Evolutionary conservation across 1,140 invertebrate genomes (phyloP).

Genomic region (Drosophila bifasciata): DNA sequence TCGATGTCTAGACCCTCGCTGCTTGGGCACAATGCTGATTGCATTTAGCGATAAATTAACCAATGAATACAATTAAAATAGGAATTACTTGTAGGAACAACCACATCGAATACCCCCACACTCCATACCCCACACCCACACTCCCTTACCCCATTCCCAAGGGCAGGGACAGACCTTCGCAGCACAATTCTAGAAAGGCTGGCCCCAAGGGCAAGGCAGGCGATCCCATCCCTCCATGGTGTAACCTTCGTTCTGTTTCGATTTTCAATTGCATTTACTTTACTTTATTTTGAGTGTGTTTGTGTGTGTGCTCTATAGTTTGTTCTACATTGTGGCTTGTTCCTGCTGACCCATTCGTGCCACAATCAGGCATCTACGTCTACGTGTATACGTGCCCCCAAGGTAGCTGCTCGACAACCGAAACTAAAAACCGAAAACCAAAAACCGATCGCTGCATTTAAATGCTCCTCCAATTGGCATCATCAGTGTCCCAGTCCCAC

Average conservation of each 20-base stretch:
- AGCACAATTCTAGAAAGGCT: conserved; percentile 54
- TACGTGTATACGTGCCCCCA: conserved; percentile 20
- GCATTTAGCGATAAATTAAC: conserved; percentile 79
- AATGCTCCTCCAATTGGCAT: conserved; percentile 55
- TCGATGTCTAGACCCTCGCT: conserved; percentile 44
- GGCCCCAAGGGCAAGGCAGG: too few relatives aligned
- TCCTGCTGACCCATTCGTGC: conserved; percentile 21
- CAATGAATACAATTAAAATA: conserved; percentile 81
- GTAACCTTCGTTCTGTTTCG: conserved; percentile 47
- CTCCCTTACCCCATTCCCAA: conserved; percentile 23
- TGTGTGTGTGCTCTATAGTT: conserved; percentile 34
- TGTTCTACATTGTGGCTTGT: conserved; percentile 27
- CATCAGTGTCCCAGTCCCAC: too few relatives aligned
- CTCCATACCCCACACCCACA: conserved; percentile 7
- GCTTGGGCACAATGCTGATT: conserved; percentile 71
- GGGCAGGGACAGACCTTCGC: conserved; percentile 45
- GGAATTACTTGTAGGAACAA: conserved; percentile 36
- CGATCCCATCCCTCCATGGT: not conserved
- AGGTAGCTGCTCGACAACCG: conserved; percentile 4
- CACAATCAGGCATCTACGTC: conserved; percentile 5
- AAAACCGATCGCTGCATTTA: conserved; percentile 39
- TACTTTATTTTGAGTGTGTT: conserved; percentile 54
- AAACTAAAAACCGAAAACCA: conserved; percentile 25
- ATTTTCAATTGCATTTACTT: conserved; percentile 70
- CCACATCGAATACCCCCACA: not conserved